phyloP scores from a whole-genome alignment of 2,797 vertebrate species.

The Anolis apletophallus region DNA sequence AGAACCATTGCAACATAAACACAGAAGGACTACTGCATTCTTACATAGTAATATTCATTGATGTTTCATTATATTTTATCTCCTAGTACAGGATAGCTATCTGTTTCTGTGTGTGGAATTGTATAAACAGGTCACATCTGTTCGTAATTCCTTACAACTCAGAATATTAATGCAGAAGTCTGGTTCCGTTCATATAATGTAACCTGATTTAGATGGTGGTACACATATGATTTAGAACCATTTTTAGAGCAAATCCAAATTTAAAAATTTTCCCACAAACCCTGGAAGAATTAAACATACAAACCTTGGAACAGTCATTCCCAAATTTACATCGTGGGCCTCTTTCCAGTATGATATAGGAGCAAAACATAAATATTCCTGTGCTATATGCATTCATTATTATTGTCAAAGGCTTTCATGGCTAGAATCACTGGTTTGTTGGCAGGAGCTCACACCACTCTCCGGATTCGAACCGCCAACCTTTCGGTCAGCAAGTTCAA shows the following conservation, averaged over 20 bases:
- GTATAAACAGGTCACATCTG: background rate
- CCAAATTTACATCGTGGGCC: background rate
- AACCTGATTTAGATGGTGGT: too few species aligned
- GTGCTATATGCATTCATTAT: background rate
- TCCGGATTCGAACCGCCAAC: too few species aligned
- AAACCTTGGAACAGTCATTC: background rate
- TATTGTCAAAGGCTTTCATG: background rate
- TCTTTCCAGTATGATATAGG: background rate
- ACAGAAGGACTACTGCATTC: background rate
- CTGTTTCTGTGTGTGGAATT: too few species aligned
- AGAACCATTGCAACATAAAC: background rate
- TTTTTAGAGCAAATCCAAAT: too few species aligned
- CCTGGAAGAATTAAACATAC: background rate
- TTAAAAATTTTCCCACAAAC: background rate
- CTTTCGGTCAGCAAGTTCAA: too few species aligned
- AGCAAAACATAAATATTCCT: background rate
- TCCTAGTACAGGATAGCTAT: background rate
- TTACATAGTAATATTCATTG: background rate
- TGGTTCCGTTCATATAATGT: background rate
- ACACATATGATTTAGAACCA: background rate
- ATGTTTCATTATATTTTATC: background rate
- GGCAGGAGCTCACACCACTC: too few species aligned
- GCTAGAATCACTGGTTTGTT: too few species aligned
- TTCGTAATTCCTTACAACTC: background rate
- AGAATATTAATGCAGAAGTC: background rate